Percentiles rank a stretch among this genome's conserved stretches.
Evolutionary conservation across 2,113 vertebrate species (phyloP).

Genomic region (Perca fluviatilis): DNA sequence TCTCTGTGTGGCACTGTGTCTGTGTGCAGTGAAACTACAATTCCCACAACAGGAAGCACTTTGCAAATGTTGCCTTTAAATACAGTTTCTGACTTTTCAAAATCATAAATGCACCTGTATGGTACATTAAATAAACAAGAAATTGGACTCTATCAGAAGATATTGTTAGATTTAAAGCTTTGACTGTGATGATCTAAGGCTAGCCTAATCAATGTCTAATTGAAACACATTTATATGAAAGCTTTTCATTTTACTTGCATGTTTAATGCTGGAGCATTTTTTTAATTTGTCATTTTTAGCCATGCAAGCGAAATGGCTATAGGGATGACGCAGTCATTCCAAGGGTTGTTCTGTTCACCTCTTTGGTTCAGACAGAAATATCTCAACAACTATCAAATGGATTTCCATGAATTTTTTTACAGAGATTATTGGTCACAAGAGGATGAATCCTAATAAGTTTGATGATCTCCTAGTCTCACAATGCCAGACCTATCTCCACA

Average conservation of each 20-base stretch:
- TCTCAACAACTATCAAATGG: too few relatives aligned
- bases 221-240: neutral
- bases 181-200: neutral
- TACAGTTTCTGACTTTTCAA: neutral
- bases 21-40: slow-evolving; percentile 27
- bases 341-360: too few relatives aligned
- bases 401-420: too few relatives aligned
- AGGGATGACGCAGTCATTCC: neutral
- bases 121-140: neutral
- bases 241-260: neutral
- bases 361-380: too few relatives aligned
- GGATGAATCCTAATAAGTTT: too few relatives aligned
- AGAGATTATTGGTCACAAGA: too few relatives aligned
- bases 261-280: neutral
- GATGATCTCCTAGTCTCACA: too few relatives aligned
- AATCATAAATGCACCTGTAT: neutral
- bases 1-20: neutral
- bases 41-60: slow-evolving; percentile 11
- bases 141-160: neutral
- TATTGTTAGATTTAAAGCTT: neutral
- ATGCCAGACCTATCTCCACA: too few relatives aligned
- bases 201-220: neutral
- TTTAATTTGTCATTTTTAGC: neutral
- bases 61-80: slow-evolving; percentile 20
- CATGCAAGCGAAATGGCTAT: neutral